phyloP scores from a whole-genome alignment of 2,888 invertebrate genomes.

The Ennomos erosarius region DNA sequence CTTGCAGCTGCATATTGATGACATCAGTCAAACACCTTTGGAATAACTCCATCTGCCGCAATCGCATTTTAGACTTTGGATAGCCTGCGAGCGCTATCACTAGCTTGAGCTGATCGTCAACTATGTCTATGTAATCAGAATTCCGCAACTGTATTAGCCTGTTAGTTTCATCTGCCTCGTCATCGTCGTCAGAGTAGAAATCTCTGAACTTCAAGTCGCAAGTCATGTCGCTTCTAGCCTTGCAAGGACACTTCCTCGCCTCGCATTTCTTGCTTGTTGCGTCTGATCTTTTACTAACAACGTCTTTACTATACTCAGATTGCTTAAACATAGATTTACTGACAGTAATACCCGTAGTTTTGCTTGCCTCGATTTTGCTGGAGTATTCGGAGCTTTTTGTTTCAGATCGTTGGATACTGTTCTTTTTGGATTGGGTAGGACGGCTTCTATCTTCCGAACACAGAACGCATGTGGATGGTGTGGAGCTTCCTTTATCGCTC shows the following conservation, averaged over 20 bases:
- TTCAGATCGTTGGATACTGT: slow-evolving; percentile 51
- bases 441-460: slow-evolving; percentile 61
- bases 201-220: slow-evolving; percentile 65
- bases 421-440: slow-evolving; percentile 50
- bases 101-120: slow-evolving; percentile 68
- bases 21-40: slow-evolving; percentile 65
- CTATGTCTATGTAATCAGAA: slow-evolving; percentile 69
- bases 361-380: slow-evolving; percentile 46
- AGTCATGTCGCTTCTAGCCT: slow-evolving; percentile 55
- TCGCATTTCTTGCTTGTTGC: slow-evolving; percentile 57
- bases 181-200: slow-evolving; percentile 65
- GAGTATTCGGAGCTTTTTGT: slow-evolving; percentile 14
- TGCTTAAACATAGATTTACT: slow-evolving; percentile 49
- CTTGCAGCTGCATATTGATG: slow-evolving; percentile 73
- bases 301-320: slow-evolving; percentile 55
- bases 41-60: slow-evolving; percentile 69
- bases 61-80: slow-evolving; percentile 70
- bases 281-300: slow-evolving; percentile 54
- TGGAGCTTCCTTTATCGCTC: slow-evolving; percentile 61
- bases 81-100: slow-evolving; percentile 72
- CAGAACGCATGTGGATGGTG: slow-evolving; percentile 72
- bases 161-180: slow-evolving; percentile 68
- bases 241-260: slow-evolving; percentile 40
- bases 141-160: slow-evolving; percentile 67
- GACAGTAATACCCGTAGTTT: slow-evolving; percentile 45